These are phyloP conservation scores for Pollenia amentaria DNA, from an alignment of 2,888 invertebrate species.

Conservation along the genomic window DNA sequence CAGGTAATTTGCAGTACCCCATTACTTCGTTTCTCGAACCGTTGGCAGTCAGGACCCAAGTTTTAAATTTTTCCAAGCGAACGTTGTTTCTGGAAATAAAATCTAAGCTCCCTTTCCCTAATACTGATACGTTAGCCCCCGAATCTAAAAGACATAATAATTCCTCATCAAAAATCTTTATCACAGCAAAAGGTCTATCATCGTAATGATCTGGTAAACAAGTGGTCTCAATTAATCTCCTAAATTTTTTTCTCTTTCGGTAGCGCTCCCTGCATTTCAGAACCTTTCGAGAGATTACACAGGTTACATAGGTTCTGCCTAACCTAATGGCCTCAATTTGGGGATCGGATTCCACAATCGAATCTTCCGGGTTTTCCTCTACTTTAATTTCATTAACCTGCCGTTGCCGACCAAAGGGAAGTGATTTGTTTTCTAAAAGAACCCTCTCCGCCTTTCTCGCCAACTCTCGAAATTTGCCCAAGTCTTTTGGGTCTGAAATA, in stretches of 20 bases:
- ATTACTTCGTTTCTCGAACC: constrained; percentile 21
- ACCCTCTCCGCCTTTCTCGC: constrained; percentile 29
- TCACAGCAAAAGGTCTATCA: constrained; percentile 33
- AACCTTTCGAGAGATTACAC: neutral
- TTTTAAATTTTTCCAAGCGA: neutral
- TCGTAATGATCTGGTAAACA: neutral
- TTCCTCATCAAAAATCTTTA: constrained; percentile 5
- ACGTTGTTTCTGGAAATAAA: constrained; percentile 25
- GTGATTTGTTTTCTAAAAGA: neutral
- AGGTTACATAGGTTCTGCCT: neutral
- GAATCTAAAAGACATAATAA: constrained; percentile 29
- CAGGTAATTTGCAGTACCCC: constrained; percentile 32
- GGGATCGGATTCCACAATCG: constrained; percentile 2
- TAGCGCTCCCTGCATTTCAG: neutral
- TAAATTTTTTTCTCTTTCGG: neutral
- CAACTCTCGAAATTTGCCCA: neutral
- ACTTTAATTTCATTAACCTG: constrained; percentile 36
- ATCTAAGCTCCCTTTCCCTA: neutral
- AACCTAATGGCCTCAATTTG: constrained; percentile 15
- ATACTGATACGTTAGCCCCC: constrained; percentile 23
- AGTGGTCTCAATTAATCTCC: constrained; percentile 27
- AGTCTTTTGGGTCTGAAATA: constrained; percentile 17
- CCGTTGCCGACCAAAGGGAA: neutral
- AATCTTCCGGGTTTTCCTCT: neutral
- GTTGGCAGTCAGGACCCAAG: constrained; percentile 18